Base-by-base conservation (phyloP, 2,888 invertebrate genomes). In the Cremastinae sp. region DNA sequence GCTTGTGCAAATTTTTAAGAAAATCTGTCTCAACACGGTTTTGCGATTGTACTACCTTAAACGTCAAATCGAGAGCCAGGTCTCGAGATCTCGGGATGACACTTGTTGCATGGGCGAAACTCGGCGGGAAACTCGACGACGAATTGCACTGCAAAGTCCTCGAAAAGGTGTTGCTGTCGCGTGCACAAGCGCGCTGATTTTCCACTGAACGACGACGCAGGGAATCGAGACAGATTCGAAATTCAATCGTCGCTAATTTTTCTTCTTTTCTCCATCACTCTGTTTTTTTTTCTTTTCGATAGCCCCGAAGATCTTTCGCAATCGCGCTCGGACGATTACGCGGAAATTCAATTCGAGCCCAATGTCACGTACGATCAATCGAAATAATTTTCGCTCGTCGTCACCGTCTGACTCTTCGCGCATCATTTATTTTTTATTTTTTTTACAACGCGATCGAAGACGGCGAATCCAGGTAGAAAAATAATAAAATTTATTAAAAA, bases 171-270 rank as follows among this genome's bases (percentile, higher is more conserved):
- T 49, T 59, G 41, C 38, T 9, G 12, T 65, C 45, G 16, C 49
- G 61, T 69, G 80, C 82, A 81, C 81, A 81, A 77, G 81, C 81
- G 80, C 81, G 79, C 79, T 79, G 78, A 61, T 47, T 16, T 54
- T n/a, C 56, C 45, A 12, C 4, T 34, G 18, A 22, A 9, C 47
- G 14, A 18, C 14, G 18, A 43, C 38, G 49, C 16, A 28, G 28
- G 5, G 0, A 53, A 61, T 54, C 45, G 54, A 74, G 22, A 64
- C 36, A 34, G 28, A 28, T 28, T n/a, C 49, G 47, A 64, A 20
- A 18, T 20, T 14, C n/a, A 43, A 51, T 3, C 28, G 28, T 28
- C 28, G 28, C 28, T 5, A 28, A 3, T 28, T 28, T 28, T 28
- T 28, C 5, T 28, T 28, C 28, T 28, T 28, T 5, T 28, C 5